Conservation (phyloP, 2,113 vertebrate genomes). For the Brachyhypopomus gauderio region DNA sequence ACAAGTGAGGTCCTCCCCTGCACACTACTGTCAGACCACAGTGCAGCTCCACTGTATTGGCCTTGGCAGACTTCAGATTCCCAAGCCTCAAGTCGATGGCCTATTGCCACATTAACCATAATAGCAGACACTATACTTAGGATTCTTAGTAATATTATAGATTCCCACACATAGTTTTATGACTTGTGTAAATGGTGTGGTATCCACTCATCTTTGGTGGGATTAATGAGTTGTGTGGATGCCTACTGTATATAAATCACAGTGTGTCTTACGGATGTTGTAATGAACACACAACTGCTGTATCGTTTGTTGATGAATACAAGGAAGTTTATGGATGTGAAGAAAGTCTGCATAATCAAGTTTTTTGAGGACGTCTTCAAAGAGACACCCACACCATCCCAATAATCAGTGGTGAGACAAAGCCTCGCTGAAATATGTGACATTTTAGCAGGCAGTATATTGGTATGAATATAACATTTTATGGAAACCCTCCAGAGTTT, state of each 20-base stretch:
- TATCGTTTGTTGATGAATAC: neutral
- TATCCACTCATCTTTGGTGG: neutral
- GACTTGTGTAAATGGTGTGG: conserved; percentile 14
- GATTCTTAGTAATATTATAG: conserved; percentile 27
- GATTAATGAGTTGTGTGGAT: conserved; percentile 15
- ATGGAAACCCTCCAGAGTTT: neutral
- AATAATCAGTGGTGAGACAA: neutral
- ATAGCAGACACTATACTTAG: conserved; percentile 32
- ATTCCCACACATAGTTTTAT: conserved; percentile 45
- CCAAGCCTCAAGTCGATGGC: conserved; percentile 10
- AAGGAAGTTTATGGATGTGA: neutral
- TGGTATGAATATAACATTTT: neutral
- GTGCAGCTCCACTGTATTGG: neutral
- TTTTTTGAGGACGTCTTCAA: neutral
- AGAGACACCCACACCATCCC: neutral
- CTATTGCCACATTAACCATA: conserved; percentile 35
- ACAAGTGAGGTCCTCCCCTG: conserved; percentile 34
- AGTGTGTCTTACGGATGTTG: neutral
- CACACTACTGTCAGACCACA: conserved; percentile 33
- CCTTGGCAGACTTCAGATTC: conserved; percentile 13
- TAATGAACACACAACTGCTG: neutral
- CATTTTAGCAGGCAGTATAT: conserved; percentile 2
- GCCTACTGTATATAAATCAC: conserved; percentile 22
- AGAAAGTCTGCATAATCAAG: neutral
- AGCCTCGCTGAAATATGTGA: neutral